These are phyloP conservation scores for Vulpes lagopus DNA, from an alignment of 2,113 vertebrate genomes.

Conservation along the genomic window DNA sequence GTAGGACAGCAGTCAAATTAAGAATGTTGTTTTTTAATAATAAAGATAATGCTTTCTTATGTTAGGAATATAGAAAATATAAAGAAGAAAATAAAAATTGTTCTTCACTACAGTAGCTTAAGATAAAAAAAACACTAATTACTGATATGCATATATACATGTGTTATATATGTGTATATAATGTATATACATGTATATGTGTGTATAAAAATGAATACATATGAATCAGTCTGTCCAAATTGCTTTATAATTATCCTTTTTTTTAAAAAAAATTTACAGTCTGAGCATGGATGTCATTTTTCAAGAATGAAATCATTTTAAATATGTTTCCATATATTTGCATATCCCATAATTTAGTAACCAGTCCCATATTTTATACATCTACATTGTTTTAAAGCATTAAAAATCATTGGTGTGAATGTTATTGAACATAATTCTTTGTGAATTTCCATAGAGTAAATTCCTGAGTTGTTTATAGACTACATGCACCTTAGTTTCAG, in stretches of 20 bases:
- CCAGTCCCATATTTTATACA: background rate
- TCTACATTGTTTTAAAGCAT: background rate
- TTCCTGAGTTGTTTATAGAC: background rate
- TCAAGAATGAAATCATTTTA: background rate
- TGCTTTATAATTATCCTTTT: background rate
- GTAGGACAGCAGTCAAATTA: background rate
- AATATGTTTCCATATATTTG: background rate
- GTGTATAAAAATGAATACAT: background rate
- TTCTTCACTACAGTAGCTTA: background rate
- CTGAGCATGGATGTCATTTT: background rate
- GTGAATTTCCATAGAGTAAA: background rate
- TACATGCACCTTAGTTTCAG: background rate
- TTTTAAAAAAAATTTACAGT: background rate
- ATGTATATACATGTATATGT: background rate
- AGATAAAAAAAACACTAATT: background rate
- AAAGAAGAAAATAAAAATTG: background rate
- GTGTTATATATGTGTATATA: background rate
- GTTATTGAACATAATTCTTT: conserved; percentile 9
- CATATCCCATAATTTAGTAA: background rate
- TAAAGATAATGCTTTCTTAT: conserved; percentile 24
- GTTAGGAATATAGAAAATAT: conserved; percentile 4
- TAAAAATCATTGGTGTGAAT: background rate
- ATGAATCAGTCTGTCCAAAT: background rate
- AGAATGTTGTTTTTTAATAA: background rate
- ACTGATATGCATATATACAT: background rate